A percentile compares a stretch with the other conserved stretches of the same genome.
phyloP scores from a whole-genome alignment of 2,888 invertebrate genomes.

The Pyrochroa serraticornis region DNA sequence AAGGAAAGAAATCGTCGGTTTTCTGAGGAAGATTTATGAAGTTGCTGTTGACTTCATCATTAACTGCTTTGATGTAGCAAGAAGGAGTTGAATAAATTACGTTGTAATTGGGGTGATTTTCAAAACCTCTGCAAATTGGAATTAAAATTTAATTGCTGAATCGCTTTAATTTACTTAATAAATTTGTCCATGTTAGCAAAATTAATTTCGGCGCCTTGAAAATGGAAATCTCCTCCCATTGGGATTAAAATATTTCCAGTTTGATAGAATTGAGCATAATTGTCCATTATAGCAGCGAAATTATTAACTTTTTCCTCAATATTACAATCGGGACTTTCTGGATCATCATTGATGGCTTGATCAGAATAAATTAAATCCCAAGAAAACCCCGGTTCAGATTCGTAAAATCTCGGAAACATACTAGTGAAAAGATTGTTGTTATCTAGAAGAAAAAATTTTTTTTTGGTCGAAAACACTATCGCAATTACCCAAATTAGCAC shows the following conservation, averaged over 20 bases:
- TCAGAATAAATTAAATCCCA: slow-evolving; percentile 87
- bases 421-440: slow-evolving; percentile 57
- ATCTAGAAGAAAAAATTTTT: slow-evolving; percentile 58
- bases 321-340: slow-evolving; percentile 80
- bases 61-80: slow-evolving; percentile 77
- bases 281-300: slow-evolving; percentile 55
- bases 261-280: slow-evolving; percentile 54
- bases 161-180: slow-evolving; percentile 64
- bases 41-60: slow-evolving; percentile 52
- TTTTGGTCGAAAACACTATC: not conserved
- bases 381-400: slow-evolving; percentile 89
- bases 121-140: slow-evolving; percentile 29
- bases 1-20: slow-evolving; percentile 70
- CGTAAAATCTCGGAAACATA: slow-evolving; percentile 59
- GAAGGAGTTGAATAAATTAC: slow-evolving; percentile 82
- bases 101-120: slow-evolving; percentile 62
- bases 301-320: slow-evolving; percentile 69
- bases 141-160: not conserved
- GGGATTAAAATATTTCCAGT: slow-evolving; percentile 71
- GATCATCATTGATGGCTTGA: slow-evolving; percentile 86
- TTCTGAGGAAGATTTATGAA: slow-evolving; percentile 52
- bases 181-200: slow-evolving; percentile 72
- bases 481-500: slow-evolving; percentile 68
- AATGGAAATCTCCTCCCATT: slow-evolving; percentile 78
- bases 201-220: slow-evolving; percentile 68